phyloP scores from a whole-genome alignment of 2,797 vertebrate genomes.

The Periparus ater region DNA sequence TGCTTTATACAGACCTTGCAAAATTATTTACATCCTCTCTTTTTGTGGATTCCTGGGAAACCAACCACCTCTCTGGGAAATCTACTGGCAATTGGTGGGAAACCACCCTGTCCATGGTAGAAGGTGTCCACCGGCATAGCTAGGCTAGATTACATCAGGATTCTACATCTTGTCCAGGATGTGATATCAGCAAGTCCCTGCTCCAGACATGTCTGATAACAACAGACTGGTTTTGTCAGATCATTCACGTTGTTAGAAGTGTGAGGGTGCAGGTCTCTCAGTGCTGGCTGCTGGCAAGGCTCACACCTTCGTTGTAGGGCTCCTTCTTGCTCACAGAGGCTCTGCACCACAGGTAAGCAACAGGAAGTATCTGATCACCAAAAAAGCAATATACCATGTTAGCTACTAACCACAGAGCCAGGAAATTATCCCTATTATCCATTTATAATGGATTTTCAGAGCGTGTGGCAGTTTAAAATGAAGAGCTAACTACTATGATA shows the following conservation, averaged over 20 bases:
- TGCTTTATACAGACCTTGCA: background rate
- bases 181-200: background rate
- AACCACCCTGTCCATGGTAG: background rate
- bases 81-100: background rate
- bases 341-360: background rate
- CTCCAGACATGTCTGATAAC: background rate
- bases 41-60: background rate
- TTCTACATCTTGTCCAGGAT: background rate
- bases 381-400: background rate
- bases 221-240: background rate
- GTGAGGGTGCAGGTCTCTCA: background rate
- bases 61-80: background rate
- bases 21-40: background rate
- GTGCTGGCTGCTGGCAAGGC: background rate
- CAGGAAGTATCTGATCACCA: background rate
- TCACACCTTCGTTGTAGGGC: background rate
- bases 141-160: background rate
- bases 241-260: fast-evolving
- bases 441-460: background rate
- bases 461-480: background rate
- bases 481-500: background rate
- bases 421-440: background rate
- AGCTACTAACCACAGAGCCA: background rate
- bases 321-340: background rate
- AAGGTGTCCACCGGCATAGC: background rate